phyloP scores from a whole-genome alignment of 1,140 invertebrate genomes.

The Heliconius hewitsoni region DNA sequence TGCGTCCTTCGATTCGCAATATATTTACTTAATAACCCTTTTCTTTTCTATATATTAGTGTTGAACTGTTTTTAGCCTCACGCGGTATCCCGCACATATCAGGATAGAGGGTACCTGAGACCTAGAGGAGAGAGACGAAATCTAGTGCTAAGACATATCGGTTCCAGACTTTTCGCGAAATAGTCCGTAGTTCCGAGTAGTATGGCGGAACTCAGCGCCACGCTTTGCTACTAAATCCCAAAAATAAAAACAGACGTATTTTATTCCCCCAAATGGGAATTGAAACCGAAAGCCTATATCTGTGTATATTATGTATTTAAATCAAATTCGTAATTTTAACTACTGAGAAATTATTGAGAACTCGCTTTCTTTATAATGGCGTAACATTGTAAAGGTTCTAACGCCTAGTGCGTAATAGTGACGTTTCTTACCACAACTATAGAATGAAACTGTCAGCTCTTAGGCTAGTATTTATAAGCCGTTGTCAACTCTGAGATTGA shows the following conservation, averaged over 20 bases:
- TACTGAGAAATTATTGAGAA: background rate
- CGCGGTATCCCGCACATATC: background rate
- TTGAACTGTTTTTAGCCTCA: background rate
- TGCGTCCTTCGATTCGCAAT: background rate
- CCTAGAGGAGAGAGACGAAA: too few relatives aligned
- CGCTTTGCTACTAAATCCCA: too few relatives aligned
- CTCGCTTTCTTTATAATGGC: background rate
- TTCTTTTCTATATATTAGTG: background rate
- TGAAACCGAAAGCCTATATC: too few relatives aligned
- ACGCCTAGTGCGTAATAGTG: background rate
- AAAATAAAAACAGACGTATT: too few relatives aligned
- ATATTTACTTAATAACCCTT: background rate
- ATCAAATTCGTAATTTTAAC: background rate
- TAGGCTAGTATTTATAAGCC: too few relatives aligned
- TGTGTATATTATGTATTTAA: background rate
- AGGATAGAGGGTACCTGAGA: too few relatives aligned
- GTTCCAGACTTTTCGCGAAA: too few relatives aligned
- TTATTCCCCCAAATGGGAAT: too few relatives aligned
- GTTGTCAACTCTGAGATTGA: too few relatives aligned
- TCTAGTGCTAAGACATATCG: too few relatives aligned
- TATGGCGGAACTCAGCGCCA: too few relatives aligned
- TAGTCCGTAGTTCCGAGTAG: too few relatives aligned
- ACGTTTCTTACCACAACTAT: background rate
- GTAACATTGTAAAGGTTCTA: background rate
- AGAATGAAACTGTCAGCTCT: background rate